Evolutionary conservation across 2,888 invertebrate genomes (phyloP), one percentile per base, ranked within the genome.

Genomic region (Hydriomena furcata): DNA sequence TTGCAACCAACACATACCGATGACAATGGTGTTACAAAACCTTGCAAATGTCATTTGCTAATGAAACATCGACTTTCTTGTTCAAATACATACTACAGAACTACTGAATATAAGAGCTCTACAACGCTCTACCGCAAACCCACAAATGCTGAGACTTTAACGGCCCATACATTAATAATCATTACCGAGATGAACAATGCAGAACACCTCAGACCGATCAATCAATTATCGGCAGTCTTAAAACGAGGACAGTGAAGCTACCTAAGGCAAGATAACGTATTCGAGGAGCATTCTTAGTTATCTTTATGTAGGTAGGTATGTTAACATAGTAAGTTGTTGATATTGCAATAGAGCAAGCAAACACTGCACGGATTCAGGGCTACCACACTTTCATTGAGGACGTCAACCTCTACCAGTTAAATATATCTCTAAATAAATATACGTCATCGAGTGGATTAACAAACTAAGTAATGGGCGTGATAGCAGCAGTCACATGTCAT

Each of bases 211-310:
- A 25, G 20, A 28, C 43, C 48, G 43, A 47, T 50, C 71, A 70
- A 66, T 74, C 68, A 73, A 65, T 61, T 66, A 64, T 66, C 50
- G 62, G 56, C 55, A 62, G 62, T 66, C 68, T 61, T 60, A 61
- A 76, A 84, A 77, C 61, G 79, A 70, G 86, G 81, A 71, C 85
- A 73, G 73, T 72, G 82, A 83, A 81, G 79, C 80, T 79, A 84
- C 81, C 82, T 76, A 76, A 79, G 63, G 62, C 75, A 72, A 74
- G 86, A 86, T 87, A 87, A 86, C 77, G 68, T 60, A 71, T 73
- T 77, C 76, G 78, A 77, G 73, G 73, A 76, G 70, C 70, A 73
- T 71, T 76, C 68, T 61, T 61, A 71, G 69, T 70, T 76, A 73
- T 77, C 74, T 75, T 58, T 61, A 68, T 64, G 65, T 67, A 66